A percentile compares a stretch with the other conserved stretches of the same genome.
Conservation (phyloP, 2,888 invertebrate genomes). For the Latrodectus hesperus region DNA sequence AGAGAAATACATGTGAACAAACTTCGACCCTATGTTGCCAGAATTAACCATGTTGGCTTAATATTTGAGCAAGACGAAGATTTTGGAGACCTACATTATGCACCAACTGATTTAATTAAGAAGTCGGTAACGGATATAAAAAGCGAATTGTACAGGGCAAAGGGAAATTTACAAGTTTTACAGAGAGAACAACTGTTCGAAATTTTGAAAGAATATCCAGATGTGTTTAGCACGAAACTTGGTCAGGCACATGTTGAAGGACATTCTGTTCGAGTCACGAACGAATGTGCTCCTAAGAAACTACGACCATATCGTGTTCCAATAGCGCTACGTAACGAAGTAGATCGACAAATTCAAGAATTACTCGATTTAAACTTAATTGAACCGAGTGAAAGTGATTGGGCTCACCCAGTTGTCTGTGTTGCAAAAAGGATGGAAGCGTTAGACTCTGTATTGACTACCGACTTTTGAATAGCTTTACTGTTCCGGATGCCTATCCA, state of each 20-base stretch:
- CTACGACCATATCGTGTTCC: background rate
- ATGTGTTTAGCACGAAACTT: background rate
- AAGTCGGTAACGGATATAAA: background rate
- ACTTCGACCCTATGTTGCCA: background rate
- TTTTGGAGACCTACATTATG: background rate
- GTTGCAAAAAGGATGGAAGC: too few species aligned
- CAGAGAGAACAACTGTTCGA: background rate
- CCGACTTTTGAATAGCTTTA: too few species aligned
- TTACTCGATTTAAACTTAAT: too few species aligned
- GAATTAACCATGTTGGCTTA: background rate
- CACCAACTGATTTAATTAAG: background rate
- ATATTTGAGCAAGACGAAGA: background rate
- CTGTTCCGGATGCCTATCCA: too few species aligned
- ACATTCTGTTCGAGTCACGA: background rate
- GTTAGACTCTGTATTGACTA: too few species aligned
- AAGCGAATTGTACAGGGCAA: background rate
- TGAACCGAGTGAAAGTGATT: too few species aligned
- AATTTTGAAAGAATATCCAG: background rate
- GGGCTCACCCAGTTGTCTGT: too few species aligned
- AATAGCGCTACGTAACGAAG: background rate
- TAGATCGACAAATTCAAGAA: too few species aligned
- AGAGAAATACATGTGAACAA: background rate
- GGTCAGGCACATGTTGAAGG: background rate
- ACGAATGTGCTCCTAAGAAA: background rate
- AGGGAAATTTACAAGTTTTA: background rate